Conservation (phyloP, 2,113 vertebrate genomes). For the Ceratotherium simum region DNA sequence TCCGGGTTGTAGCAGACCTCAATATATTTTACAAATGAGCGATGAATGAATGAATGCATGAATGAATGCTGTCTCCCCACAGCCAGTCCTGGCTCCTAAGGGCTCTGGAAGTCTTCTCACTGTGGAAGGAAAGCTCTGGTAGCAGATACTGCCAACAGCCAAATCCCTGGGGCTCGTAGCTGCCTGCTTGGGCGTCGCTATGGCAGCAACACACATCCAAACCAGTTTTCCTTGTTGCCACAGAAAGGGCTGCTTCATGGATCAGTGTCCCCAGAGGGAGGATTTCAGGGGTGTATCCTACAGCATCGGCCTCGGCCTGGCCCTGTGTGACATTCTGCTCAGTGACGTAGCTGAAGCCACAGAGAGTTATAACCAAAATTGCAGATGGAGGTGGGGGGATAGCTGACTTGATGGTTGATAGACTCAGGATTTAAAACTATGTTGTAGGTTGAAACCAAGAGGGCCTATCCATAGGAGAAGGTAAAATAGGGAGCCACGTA, state of each 20-base stretch:
- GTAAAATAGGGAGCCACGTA: not conserved
- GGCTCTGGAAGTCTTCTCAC: not conserved
- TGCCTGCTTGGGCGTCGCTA: not conserved
- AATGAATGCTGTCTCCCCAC: not conserved
- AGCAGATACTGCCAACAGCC: not conserved
- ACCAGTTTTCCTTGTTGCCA: not conserved
- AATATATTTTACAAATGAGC: not conserved
- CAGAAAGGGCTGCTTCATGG: not conserved
- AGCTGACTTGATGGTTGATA: not conserved
- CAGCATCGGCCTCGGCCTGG: not conserved
- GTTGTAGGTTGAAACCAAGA: not conserved
- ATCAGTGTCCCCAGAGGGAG: not conserved
- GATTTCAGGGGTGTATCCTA: not conserved
- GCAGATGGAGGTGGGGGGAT: not conserved
- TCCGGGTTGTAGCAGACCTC: not conserved
- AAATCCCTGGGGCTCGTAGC: not conserved
- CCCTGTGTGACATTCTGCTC: not conserved
- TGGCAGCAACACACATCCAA: slow-evolving; percentile 3
- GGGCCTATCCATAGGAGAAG: not conserved
- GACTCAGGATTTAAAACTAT: not conserved
- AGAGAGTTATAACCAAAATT: not conserved
- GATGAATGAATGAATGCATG: not conserved
- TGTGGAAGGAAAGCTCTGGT: not conserved
- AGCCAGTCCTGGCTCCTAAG: not conserved
- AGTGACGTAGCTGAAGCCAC: not conserved